Evolutionary conservation across 2,888 invertebrate species (phyloP), one percentile per base, ranked within the genome.

Genomic region (Hipparchia sbordonii): DNA sequence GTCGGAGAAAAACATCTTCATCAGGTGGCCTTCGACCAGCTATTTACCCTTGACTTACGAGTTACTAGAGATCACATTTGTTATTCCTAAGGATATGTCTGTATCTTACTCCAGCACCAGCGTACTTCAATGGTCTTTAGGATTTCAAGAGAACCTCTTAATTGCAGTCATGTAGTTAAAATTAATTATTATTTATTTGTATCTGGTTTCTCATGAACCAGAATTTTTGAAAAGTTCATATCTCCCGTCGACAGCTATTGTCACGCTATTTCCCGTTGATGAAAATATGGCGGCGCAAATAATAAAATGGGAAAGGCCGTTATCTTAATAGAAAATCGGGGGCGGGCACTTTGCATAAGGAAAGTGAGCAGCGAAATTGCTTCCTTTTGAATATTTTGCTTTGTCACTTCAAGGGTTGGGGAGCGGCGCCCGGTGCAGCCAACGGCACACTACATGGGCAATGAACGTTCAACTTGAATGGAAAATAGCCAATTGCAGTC

Each of bases 241-340:
- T 91, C 90, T 90, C 85, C 86, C 76, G 80, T 78, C 87, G 90
- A 88, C 91, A 90, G 88, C 87, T 89, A 23, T 51, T 52, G 33
- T 9, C 65, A 52, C 5, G 45, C 51, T 12, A 12, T 51, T 87
- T 76, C 83, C 80, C 72, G 75, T 80, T 87, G 90, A 87, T 82
- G 88, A 87, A 89, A 92, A 91, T 91, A 91, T 90, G 89, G 82
- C 84, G 81, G 73, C 61, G 76, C 73, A 82, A 84, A 86, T 85
- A 86, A 87, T 85, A 83, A 81, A 80, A 79, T 77, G 77, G 82
- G 77, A 78, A 77, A 77, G 2, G 79, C 74, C 82, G 85, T 84
- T 90, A 92, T 92, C 92, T 91, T 91, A 92, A 92, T 92, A 91
- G 90, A 91, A 92, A 88, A 92, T 92, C 91, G 85, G 75, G 73